A percentile compares a stretch with the other conserved stretches of the same genome.
phyloP scores from a whole-genome alignment of 2,797 vertebrate species.

The Chloroceryle amazona region DNA sequence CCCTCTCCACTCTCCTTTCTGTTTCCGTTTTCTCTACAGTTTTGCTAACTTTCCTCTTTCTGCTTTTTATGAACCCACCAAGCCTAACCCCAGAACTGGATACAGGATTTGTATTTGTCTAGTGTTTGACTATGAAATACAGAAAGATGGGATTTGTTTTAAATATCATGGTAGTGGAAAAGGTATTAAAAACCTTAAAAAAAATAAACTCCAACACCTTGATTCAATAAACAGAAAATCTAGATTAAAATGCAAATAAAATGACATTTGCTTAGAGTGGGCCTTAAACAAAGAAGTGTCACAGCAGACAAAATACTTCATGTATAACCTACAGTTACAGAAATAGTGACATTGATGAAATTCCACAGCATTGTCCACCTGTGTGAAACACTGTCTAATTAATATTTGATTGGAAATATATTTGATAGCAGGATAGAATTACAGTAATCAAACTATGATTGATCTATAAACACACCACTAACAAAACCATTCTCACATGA shows the following conservation, averaged over 20 bases:
- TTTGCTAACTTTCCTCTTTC: background rate
- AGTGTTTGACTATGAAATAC: background rate
- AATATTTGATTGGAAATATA: constrained; percentile 78
- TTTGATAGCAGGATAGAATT: constrained; percentile 76
- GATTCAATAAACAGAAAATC: background rate
- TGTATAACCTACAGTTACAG: background rate
- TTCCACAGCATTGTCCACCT: background rate
- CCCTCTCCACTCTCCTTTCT: background rate
- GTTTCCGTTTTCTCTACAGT: background rate
- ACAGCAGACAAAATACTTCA: background rate
- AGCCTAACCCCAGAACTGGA: background rate
- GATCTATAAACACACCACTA: constrained; percentile 68
- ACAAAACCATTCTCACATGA: constrained; percentile 65
- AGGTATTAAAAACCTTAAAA: background rate
- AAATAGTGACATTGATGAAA: background rate
- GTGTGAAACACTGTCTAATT: constrained; percentile 60
- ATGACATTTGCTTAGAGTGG: background rate
- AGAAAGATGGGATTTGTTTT: background rate
- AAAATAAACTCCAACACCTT: background rate
- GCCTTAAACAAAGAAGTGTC: background rate
- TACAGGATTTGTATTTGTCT: background rate
- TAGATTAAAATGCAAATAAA: background rate
- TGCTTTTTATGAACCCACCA: background rate
- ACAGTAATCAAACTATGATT: constrained; percentile 79
- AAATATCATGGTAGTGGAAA: background rate